Evolutionary conservation across 1,140 invertebrate species (phyloP).

Genomic region (Antheraea pernyi): DNA sequence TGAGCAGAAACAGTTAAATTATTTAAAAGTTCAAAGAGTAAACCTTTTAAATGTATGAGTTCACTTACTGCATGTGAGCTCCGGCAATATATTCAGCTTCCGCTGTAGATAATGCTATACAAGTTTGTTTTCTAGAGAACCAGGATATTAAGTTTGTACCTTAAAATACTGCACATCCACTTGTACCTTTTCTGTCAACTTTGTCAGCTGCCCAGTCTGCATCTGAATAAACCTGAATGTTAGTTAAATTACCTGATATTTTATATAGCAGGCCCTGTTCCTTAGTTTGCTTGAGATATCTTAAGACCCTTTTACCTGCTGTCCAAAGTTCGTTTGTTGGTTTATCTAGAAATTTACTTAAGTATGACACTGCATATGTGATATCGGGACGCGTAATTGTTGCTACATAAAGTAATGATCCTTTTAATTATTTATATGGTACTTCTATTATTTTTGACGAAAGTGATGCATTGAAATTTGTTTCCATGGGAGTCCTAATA

Average conservation of each 20-base stretch:
- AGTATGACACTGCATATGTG: constrained; percentile 8
- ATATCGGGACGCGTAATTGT: constrained; percentile 13
- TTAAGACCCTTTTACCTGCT: constrained; percentile 11
- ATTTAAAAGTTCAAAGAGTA: constrained; percentile 1
- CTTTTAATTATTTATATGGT: constrained; percentile 13
- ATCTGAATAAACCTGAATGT: neutral
- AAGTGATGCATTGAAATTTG: too few species aligned
- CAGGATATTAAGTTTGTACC: neutral
- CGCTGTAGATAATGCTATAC: neutral
- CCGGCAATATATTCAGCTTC: neutral
- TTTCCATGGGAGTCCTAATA: too few species aligned
- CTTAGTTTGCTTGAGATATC: constrained; percentile 13
- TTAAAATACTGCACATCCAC: constrained; percentile 2
- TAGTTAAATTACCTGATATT: neutral
- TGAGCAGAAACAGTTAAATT: constrained; percentile 2
- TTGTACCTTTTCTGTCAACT: neutral
- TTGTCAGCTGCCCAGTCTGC: constrained; percentile 2
- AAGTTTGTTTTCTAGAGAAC: constrained; percentile 3
- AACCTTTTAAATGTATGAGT: neutral
- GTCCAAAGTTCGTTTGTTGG: constrained; percentile 6
- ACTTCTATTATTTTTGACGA: too few species aligned
- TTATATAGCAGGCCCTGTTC: constrained; percentile 12
- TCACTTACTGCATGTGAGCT: neutral
- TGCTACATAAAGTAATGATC: constrained; percentile 11
- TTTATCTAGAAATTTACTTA: constrained; percentile 13